Evolutionary conservation across 1,140 invertebrate species (phyloP).

Genomic region (Bombus waltoni): DNA sequence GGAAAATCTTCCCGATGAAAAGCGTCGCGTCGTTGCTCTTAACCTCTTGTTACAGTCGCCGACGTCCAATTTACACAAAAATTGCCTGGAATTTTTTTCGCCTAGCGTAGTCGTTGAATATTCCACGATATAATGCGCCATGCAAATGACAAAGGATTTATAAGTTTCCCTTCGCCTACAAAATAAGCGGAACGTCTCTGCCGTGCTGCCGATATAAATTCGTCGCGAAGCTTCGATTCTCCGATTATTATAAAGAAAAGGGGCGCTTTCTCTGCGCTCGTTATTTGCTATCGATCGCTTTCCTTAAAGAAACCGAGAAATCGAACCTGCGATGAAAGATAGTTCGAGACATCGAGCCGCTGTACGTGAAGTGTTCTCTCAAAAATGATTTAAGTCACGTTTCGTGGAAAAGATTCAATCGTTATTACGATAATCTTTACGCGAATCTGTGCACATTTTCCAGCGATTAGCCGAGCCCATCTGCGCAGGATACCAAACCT

Average conservation of each 20-base stretch:
- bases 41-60: slow-evolving; percentile 25
- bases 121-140: slow-evolving; percentile 62
- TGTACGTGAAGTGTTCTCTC: not conserved
- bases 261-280: not conserved
- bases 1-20: slow-evolving; percentile 1
- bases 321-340: not conserved
- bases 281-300: not conserved
- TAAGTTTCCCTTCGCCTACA: slow-evolving; percentile 73
- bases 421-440: too few species aligned
- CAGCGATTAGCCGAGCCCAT: too few species aligned
- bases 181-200: slow-evolving; percentile 65
- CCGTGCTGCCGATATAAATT: not conserved
- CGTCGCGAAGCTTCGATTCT: not conserved
- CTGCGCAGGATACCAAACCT: too few species aligned
- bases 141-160: slow-evolving; percentile 74
- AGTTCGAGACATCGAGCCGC: not conserved
- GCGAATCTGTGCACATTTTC: too few species aligned
- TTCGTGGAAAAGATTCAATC: too few species aligned
- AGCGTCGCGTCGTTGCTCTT: slow-evolving; percentile 26
- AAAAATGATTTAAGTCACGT: not conserved
- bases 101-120: slow-evolving; percentile 61
- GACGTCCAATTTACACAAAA: slow-evolving; percentile 47
- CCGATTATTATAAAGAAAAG: not conserved
- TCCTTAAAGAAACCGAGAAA: not conserved
- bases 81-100: slow-evolving; percentile 44